Base-by-base conservation (phyloP, 30 jellyfish, hydroid and myxozoan genomes). In the Haliclystus octoradiatus region DNA sequence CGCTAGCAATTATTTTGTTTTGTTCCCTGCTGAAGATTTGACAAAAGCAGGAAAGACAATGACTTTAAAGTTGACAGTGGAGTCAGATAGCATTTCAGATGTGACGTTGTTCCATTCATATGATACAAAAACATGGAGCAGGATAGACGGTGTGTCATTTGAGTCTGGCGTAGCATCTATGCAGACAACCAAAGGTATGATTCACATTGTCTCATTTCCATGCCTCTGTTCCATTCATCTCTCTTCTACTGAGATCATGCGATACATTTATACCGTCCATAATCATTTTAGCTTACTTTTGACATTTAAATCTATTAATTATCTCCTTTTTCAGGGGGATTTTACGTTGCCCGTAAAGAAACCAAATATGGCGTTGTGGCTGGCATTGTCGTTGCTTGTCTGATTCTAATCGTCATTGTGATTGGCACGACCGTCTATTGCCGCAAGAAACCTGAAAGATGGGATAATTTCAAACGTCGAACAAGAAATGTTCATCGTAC, bases 1-100 rank as follows among this genome's bases (percentile, higher is more conserved):
- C 46, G 80, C 66, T 0, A 85, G 96, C 65, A 73, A 79, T 26
- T 85, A 67, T 71, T 33, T 85, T 35, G 90, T 63, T 24, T 87
- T 85, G 30, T 62, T 73, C 31, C 96, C 96, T 19, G 69, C 73
- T 75, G 77, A 63, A 34, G 47, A 63, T 26, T 31, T 78, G 1
- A 53, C 80, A 1, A 61, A 91, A 40, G 68, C 47, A n/a, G 96
- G 96, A 3, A 52, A 63, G 34, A 31, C 75, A 30, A 79, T 75
- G 33, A 79, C 81, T 28, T 74, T 79, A 57, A 79, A 87, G 63
- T 67, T 87, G 96, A 79, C 79, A 32, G 92, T 79, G 28, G 66
- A 74, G 34, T 46, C 53, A 40, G 40, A 69, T 7, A 67, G 79
- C 3, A 77, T 73, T 1, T 63, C 61, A n/a, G 51, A 62, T 19